Base-by-base conservation (phyloP, 2,888 invertebrate species). In the Zygaena filipendulae region DNA sequence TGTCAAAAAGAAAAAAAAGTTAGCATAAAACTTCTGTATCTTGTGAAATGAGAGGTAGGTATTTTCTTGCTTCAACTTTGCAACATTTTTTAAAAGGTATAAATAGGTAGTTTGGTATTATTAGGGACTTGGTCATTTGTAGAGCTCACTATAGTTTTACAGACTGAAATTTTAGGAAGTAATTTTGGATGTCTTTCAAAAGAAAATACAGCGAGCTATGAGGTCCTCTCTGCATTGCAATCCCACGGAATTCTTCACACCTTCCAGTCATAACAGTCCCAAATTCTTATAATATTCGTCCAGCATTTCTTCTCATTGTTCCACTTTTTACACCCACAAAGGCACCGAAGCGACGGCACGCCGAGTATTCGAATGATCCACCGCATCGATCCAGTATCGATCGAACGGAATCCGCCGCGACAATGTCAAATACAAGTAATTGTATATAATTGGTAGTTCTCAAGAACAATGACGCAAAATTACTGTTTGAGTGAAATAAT, bases 401-500 rank as follows among this genome's bases (percentile, higher is more conserved):
- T 68, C 60, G 52, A 42, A 40, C 39, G 64, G 71, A 60, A 74
- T 68, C 49, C 43, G 30, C 36, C 39, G 34, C 37, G 38, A 71
- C 71, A 70, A 59, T 74, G 75, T 74, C 71, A 69, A 72, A 75
- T 72, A 71, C 67, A 53, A 57, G 72, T 77, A 79, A 77, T 79
- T 75, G 74, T 75, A 75, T 71, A 72, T 79, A 79, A 79, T 79
- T 77, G 75, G 69, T 62, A 63, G 71, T 77, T 75, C 75, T 70
- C 52, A 59, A 70, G 77, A 77, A 79, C 77, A 77, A 77, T 75
- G 75, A 72, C 60, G 52, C 57, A 47, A 74, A 74, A 77, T 77
- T 75, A 67, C 71, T 64, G 62, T 60, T 66, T 69, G 69, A 59
- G 50, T 66, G 61, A 67, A 75, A 75, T 75, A 77, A 77, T 79